Evolutionary conservation across 2,113 vertebrate species (phyloP), one percentile per base, ranked within the genome.

Genomic region (Patagioenas fasciata): DNA sequence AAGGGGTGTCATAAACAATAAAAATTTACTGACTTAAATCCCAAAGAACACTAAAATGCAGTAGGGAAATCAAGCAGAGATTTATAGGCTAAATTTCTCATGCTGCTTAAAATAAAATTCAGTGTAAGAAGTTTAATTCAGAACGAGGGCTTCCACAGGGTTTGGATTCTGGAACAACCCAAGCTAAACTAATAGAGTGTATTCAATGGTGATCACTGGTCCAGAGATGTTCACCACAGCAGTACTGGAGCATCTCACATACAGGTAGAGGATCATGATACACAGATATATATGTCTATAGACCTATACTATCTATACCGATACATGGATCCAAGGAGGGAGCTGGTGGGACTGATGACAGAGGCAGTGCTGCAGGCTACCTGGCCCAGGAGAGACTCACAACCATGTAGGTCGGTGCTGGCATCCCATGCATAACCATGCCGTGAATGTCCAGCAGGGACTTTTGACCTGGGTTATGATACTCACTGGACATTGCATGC

Each of bases 361-460:
- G 65, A 81, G 34, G 29, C 44, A 70, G 8, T 32, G 44, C 36
- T 78, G 15, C 15, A 50, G 11, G 13, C n/a, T 62, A 24, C 12
- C 28, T 42, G 44, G 74, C 11, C 56, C 31, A 71, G 57, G 61
- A 51, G 20, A 64, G 23, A 26, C 34, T 67, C 11, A 9, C 15
- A 71, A 9, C 44, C n/a, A 7, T 2, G 0, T 31, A 47, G 51
- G 23, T 36, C 71, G 88, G 51, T 11, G 48, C n/a, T 56, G 53
- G 58, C 44, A 64, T 47, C 31, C 26, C 7, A 10, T 21, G 42
- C 0, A 1, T 5, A 48, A 29, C 25, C 13, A 26, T 1, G 2
- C 15, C 32, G 5, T 29, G 26, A n/a, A 53, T 6, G 14, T 38
- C 72, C 6, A 4, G 29, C 38, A 24, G 10, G 26, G 50, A 38